Conservation (phyloP, 2,797 vertebrate genomes). For the Dendrocincla tyrannina region DNA sequence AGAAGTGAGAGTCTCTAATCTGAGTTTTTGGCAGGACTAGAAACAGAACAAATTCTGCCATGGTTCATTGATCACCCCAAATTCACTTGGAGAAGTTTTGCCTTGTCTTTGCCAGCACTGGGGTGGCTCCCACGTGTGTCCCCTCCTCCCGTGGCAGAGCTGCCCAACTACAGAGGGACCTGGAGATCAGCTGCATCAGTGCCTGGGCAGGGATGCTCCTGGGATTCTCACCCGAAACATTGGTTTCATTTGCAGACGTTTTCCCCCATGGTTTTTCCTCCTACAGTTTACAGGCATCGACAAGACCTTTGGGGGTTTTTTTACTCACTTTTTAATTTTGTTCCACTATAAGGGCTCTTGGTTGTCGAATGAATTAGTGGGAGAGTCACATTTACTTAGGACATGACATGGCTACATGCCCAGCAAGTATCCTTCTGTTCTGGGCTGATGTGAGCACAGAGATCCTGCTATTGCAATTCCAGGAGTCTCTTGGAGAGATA, state of each 20-base stretch:
- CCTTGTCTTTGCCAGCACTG: background rate
- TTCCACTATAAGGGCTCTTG: background rate
- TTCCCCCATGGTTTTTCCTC: background rate
- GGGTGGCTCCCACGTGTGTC: background rate
- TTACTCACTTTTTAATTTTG: background rate
- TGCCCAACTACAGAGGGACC: background rate
- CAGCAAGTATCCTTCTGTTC: background rate
- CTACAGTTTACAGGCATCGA: background rate
- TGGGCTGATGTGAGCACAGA: background rate
- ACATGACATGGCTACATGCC: rapidly evolving
- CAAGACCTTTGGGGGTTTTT: rapidly evolving
- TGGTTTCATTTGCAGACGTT: background rate
- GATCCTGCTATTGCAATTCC: background rate
- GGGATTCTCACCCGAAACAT: background rate
- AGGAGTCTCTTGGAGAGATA: background rate
- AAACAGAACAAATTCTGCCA: background rate
- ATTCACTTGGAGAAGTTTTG: background rate
- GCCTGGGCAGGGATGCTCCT: background rate
- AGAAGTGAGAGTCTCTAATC: background rate
- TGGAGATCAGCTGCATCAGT: background rate
- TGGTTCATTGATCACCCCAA: background rate
- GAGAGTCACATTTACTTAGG: background rate
- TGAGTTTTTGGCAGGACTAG: constrained; percentile 8
- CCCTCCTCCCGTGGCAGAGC: background rate
- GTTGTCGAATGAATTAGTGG: background rate